A percentile compares a stretch with the other conserved stretches of the same genome.
Evolutionary conservation across 2,113 vertebrate species (phyloP).

Genomic region (Cavia aperea): DNA sequence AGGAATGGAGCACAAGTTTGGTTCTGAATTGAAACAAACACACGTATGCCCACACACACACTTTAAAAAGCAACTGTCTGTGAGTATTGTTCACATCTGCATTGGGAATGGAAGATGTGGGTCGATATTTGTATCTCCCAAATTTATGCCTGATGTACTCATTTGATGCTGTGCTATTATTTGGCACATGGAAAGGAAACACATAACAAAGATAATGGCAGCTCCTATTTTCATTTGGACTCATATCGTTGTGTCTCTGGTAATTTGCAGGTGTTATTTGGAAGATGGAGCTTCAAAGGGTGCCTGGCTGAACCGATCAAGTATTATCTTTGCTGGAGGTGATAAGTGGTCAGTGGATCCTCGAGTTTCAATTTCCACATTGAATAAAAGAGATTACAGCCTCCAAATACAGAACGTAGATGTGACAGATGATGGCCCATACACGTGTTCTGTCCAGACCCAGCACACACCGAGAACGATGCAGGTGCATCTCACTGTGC

Average conservation of each 20-base stretch:
- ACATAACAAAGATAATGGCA: not conserved
- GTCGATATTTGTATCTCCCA: not conserved
- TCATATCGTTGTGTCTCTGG: not conserved
- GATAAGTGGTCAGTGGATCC: constrained; percentile 99
- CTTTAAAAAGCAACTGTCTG: not conserved
- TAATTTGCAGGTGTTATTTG: constrained; percentile 88
- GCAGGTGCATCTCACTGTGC: constrained; percentile 94
- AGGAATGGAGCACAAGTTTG: not conserved
- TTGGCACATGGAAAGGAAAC: not conserved
- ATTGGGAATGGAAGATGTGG: not conserved
- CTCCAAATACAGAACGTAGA: constrained; percentile 98
- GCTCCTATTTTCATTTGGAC: not conserved
- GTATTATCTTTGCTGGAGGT: constrained; percentile 94
- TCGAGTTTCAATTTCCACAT: constrained; percentile 92
- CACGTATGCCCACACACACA: not conserved
- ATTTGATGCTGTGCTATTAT: not conserved
- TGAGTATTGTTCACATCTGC: not conserved
- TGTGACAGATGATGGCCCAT: constrained; percentile 93
- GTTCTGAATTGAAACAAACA: not conserved
- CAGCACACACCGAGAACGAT: constrained; percentile 90
- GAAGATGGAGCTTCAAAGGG: constrained; percentile 96
- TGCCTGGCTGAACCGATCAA: constrained; percentile 98
- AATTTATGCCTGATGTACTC: not conserved
- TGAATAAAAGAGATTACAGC: constrained; percentile 92
- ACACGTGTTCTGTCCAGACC: constrained; percentile 96